Base-by-base conservation (phyloP, 2,888 invertebrate genomes). In the Amitus sp. region DNA sequence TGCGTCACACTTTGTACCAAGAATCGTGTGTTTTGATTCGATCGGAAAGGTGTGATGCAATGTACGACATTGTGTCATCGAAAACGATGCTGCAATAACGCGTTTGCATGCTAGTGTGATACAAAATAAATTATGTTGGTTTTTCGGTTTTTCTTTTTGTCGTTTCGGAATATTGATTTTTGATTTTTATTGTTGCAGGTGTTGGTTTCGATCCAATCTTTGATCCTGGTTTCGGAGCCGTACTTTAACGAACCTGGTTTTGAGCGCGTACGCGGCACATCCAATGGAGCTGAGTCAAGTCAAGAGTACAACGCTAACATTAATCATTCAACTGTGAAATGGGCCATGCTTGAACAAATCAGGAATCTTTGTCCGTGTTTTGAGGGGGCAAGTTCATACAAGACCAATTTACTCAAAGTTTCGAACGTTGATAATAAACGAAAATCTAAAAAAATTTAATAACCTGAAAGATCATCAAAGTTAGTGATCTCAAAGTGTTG, bases 181-280 rank as follows among this genome's bases (percentile, higher is more conserved):
- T 9, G 30, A 10, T 30, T 2, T 10, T 27, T 43, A 6, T 40
- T 46, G 47, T 54, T 47, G 37, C 77, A 91, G 90, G 95, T 96
- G 64, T 86, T 96, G 76, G 95, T 96, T 34, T 95, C 95, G 12
- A 95, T 96, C 79, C 95, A 96, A 84, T 94, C 94, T 40, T 85
- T 96, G 74, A 96, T 96, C 82, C 85, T 96, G 73, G 95, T 95
- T 47, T 91, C 94, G 51, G 95, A 96, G 84, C 95, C 95, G 52
- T 96, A 95, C 83, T 96, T 95, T 84, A 96, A 96, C 85, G 96
- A 96, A 84, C 95, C 96, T 15, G 95, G 96, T 50, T 96, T 94
- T 84, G 96, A 96, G 84, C 87, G 95, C 72, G 92, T 92, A 71
- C 88, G 95, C 58, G 95, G 95, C 65, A 94, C 95, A 30, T 90